Percentiles rank a stretch among this genome's conserved stretches.
Evolutionary conservation across 1,140 invertebrate genomes (phyloP).

Genomic region (Drosophila setifemur): DNA sequence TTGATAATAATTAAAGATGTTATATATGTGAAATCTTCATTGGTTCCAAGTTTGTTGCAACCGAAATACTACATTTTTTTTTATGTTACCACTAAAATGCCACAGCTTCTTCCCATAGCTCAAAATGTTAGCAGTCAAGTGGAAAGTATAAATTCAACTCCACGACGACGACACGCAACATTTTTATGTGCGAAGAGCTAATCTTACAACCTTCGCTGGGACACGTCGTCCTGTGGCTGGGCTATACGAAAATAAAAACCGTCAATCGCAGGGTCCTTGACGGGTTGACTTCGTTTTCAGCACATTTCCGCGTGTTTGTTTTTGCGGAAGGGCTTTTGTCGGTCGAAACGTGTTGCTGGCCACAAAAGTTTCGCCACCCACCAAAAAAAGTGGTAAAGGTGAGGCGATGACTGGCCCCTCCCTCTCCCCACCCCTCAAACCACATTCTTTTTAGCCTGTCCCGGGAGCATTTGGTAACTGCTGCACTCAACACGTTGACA

Average conservation of each 20-base stretch:
- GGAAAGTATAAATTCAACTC: conserved; percentile 7
- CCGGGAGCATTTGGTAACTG: conserved; percentile 32
- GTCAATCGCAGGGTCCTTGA: conserved; percentile 12
- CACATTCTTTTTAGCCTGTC: conserved; percentile 19
- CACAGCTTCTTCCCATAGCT: background rate
- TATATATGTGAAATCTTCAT: too few relatives aligned
- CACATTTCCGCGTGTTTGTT: conserved; percentile 21
- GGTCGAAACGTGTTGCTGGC: conserved; percentile 43
- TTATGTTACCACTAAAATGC: background rate
- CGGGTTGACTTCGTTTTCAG: background rate
- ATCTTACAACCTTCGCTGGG: conserved; percentile 8
- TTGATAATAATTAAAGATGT: too few relatives aligned
- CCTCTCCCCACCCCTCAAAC: too few relatives aligned
- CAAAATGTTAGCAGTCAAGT: conserved; percentile 2
- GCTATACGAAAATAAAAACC: conserved; percentile 18
- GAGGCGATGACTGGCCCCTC: conserved; percentile 15
- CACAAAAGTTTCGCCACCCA: conserved; percentile 42
- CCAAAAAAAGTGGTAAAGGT: conserved; percentile 17
- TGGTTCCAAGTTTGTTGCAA: too few relatives aligned
- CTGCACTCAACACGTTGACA: conserved; percentile 77
- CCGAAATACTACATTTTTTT: too few relatives aligned
- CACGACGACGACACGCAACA: background rate
- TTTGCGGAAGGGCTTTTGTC: conserved; percentile 19
- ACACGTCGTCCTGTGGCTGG: conserved; percentile 12
- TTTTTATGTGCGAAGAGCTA: conserved; percentile 23